Evolutionary conservation across 1,140 invertebrate species (phyloP).

Genomic region (Drosophila guanche): DNA sequence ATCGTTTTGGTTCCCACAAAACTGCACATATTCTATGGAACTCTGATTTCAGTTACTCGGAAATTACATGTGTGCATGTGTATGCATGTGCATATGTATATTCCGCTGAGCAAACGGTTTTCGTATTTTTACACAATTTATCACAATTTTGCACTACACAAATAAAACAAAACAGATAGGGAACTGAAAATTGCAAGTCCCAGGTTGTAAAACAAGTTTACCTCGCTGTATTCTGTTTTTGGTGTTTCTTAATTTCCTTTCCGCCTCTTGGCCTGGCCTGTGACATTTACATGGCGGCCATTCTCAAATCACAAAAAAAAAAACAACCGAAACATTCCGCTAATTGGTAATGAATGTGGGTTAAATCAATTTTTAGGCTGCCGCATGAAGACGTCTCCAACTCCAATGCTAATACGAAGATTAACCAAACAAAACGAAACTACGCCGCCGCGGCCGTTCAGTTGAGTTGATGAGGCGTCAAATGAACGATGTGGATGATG

Average conservation of each 20-base stretch:
- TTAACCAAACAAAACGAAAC: no score
- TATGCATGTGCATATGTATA: background rate
- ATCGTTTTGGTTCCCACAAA: slow-evolving; percentile 14
- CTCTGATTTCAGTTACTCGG: background rate
- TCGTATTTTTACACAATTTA: background rate
- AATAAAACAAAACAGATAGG: slow-evolving; percentile 4
- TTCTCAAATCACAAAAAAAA: no score
- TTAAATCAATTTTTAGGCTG: background rate
- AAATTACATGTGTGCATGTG: no score
- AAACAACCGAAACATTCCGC: slow-evolving; percentile 1
- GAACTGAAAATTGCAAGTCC: slow-evolving; percentile 43
- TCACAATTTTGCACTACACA: slow-evolving; percentile 6
- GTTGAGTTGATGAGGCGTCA: no score
- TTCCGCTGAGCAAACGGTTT: slow-evolving; percentile 32
- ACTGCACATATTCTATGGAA: slow-evolving; percentile 11
- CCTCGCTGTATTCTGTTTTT: slow-evolving; percentile 44
- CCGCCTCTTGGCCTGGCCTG: slow-evolving; percentile 43
- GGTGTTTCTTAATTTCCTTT: slow-evolving; percentile 14
- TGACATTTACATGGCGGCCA: slow-evolving; percentile 64
- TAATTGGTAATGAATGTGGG: slow-evolving; percentile 8
- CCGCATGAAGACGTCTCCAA: background rate
- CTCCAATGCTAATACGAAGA: no score
- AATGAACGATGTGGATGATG: no score
- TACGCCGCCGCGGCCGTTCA: no score
- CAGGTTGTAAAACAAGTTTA: slow-evolving; percentile 68